Evolutionary conservation across 2,888 invertebrate genomes (phyloP).

Genomic region (Marronus borbonicus): DNA sequence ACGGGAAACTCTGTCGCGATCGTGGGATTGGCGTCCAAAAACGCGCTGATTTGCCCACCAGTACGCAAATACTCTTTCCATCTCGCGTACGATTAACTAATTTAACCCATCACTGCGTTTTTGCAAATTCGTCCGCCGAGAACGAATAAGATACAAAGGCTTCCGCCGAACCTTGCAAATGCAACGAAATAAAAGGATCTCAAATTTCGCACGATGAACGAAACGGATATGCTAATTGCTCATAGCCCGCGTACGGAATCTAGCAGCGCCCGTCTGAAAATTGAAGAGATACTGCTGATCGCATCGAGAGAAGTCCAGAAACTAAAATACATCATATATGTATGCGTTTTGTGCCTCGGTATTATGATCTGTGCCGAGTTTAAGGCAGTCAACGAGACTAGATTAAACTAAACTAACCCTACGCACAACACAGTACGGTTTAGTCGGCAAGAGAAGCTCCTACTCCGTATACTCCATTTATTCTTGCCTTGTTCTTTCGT

Average conservation of each 20-base stretch:
- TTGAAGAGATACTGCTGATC: conserved; percentile 47
- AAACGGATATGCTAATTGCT: conserved; percentile 31
- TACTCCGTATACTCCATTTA: conserved; percentile 27
- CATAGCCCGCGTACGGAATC: neutral
- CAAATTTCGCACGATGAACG: neutral
- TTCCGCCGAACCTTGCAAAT: neutral
- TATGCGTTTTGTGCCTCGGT: conserved; percentile 1
- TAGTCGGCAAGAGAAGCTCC: conserved; percentile 20
- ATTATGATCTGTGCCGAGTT: conserved; percentile 9
- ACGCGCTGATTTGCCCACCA: neutral
- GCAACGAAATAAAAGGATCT: neutral
- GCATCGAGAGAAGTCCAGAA: conserved; percentile 7
- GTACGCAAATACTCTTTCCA: conserved; percentile 19
- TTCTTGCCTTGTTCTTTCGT: conserved; percentile 34
- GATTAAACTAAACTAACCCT: conserved; percentile 51
- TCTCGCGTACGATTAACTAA: conserved; percentile 10
- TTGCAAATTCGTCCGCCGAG: neutral
- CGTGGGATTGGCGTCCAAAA: conserved; percentile 11
- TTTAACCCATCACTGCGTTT: conserved; percentile 48
- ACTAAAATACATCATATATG: conserved; percentile 55
- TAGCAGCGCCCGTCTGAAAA: conserved; percentile 32
- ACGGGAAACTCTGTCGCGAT: neutral
- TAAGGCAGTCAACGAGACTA: conserved; percentile 40
- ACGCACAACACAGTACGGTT: conserved; percentile 11
- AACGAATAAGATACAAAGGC: neutral